These are phyloP conservation scores for Stictocephala bisonia DNA, from an alignment of 2,888 invertebrate genomes.

Conservation along the genomic window DNA sequence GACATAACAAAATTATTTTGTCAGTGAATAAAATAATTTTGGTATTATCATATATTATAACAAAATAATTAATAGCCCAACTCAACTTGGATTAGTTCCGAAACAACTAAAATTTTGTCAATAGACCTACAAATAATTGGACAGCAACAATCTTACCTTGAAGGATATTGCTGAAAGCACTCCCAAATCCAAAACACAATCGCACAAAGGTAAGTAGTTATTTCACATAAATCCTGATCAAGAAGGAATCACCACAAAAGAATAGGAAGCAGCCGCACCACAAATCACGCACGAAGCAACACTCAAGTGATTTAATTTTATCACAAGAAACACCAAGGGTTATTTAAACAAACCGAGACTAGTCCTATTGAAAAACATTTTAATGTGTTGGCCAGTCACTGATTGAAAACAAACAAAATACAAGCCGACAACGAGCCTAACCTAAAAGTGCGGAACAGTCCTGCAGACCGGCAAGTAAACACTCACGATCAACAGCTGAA, in stretches of 20 bases:
- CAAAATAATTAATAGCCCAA: too few relatives aligned
- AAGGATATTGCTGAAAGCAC: background rate
- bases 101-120: too few relatives aligned
- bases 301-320: background rate
- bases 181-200: slow-evolving; percentile 12
- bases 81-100: too few relatives aligned
- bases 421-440: slow-evolving; percentile 35
- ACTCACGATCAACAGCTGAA: slow-evolving; percentile 45
- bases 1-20: too few relatives aligned
- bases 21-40: too few relatives aligned
- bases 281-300: background rate
- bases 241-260: slow-evolving; percentile 24
- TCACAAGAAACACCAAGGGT: slow-evolving; percentile 2
- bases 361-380: slow-evolving; percentile 24
- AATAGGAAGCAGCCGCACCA: slow-evolving; percentile 10
- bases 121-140: too few relatives aligned
- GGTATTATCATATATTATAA: too few relatives aligned
- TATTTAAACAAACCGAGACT: slow-evolving; percentile 7
- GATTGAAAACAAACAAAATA: background rate
- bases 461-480: slow-evolving; percentile 35
- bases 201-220: slow-evolving; percentile 2
- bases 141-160: slow-evolving; percentile 25
- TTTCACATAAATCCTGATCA: slow-evolving; percentile 34
- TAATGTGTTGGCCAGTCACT: background rate
- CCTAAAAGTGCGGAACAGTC: slow-evolving; percentile 34